Base-by-base conservation (phyloP, 35 echinoderm and acorn worm species). In the Lytechinus pictus region DNA sequence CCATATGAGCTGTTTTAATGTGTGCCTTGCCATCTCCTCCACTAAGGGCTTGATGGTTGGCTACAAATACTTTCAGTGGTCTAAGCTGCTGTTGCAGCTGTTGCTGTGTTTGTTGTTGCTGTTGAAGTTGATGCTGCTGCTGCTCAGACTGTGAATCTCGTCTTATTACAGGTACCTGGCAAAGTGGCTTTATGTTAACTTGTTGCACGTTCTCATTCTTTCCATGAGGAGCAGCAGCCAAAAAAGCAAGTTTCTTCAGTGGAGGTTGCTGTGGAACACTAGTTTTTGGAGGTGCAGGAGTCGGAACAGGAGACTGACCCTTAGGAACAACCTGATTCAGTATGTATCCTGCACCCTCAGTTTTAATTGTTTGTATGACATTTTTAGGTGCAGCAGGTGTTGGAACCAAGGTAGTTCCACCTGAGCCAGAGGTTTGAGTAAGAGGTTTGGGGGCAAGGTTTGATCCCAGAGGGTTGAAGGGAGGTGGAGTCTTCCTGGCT, bases 381-480 rank as follows among this genome's bases (percentile, higher is more conserved):
- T 57, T 52, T 21, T 57, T 52, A 33, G 92, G 90, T 24, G 60
- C 51, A 94, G 86, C 86, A 55, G 87, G 44, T 52, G 28, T 52
- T 86, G 94, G 95, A 92, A 86, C 55, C 13, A 94, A 88, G 61
- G 94, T 79, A 8, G 86, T 93, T 53, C 92, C 57, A 89, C 95
- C 9, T 86, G 95, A 27, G 89, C 86, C n/a, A 55, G 53, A 10
- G 94, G 61, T 61, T 95, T 96, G 53, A 95, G 52, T 27, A 92
- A 95, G 54, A 92, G 94, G 55, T 27, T 98, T 95, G 87, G 96
- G 90, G 55, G 87, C 53, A 96, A 54, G 86, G 86, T 86, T 24
- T 94, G 93, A 55, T 86, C 54, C n/a, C 61, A 95, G 92, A 87
- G 94, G 16, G 95, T 54, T 16, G 87, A 57, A 86, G 61, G 94